Base-by-base conservation (phyloP, 2,888 invertebrate genomes). In the Plebejus melissa region DNA sequence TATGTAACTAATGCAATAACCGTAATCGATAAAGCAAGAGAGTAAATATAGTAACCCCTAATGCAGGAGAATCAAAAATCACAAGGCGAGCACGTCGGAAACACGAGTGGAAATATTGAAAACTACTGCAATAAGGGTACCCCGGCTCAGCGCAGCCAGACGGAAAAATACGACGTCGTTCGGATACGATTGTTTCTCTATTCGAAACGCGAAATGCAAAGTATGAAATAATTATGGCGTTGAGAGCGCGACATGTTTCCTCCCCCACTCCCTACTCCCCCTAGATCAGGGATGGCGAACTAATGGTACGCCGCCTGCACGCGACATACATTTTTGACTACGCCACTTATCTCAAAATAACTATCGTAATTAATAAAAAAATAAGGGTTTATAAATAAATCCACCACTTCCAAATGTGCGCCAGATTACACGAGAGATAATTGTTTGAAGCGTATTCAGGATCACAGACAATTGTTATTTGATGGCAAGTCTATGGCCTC, bases 161-260 rank as follows among this genome's bases (percentile, higher is more conserved):
- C 86, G 86, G 86, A 87, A 88, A 90, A 89, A 89, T 87, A 87
- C 84, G 82, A 83, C 82, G 81, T 83, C 81, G 81, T 82, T 83
- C 83, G 80, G 77, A 79, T 80, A 78, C 87, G 86, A 90, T 90
- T 89, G 89, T 89, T 90, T 88, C 86, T 85, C 83, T 86, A 85
- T 82, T 83, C 86, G 81, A 83, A 84, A 87, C 83, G 86, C 85
- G 84, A 87, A 87, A 89, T 86, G 87, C 87, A 86, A 87, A 88
- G 89, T 88, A 91, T 90, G 90, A 90, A 92, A 92, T 91, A 92
- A 92, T 92, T 91, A 92, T 88, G 86, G 85, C 85, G 84, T 85
- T 81, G 85, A 84, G 88, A 84, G 83, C 86, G 83, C 86, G 85
- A 87, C 87, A 86, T 84, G 83, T 85, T 79, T 77, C 78, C 77